Conservation (phyloP, 2,797 vertebrate species). For the Anniella stebbinsi region DNA sequence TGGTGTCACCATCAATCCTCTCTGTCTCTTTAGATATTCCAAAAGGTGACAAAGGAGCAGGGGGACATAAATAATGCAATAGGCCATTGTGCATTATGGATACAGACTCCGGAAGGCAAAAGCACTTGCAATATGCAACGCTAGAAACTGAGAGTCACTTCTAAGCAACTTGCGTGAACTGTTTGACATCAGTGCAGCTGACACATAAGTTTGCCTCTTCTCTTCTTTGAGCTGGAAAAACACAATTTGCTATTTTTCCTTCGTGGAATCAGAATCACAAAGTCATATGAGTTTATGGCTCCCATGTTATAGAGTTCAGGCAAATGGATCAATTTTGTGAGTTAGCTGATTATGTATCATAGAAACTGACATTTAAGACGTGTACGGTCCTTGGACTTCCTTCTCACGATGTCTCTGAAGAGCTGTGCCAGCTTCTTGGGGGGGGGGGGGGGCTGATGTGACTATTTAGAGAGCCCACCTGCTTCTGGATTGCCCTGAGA, state of each 20-base stretch:
- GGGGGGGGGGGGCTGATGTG: too few relatives aligned
- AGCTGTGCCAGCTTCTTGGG: too few relatives aligned
- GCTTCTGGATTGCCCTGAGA: too few relatives aligned
- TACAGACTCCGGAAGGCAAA: neutral
- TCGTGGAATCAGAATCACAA: neutral
- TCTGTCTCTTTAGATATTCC: neutral
- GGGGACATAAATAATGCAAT: conserved; percentile 28
- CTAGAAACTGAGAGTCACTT: neutral
- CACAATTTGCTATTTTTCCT: neutral
- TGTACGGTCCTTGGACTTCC: too few relatives aligned
- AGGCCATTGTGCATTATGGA: conserved; percentile 11
- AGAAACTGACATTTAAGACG: neutral
- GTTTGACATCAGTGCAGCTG: neutral
- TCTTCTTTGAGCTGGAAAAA: neutral
- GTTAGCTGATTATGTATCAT: neutral
- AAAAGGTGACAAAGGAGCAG: conserved; percentile 1
- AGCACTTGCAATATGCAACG: neutral
- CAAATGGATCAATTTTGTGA: neutral
- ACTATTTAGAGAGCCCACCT: too few relatives aligned
- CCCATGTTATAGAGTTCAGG: too few relatives aligned
- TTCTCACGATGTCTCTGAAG: too few relatives aligned
- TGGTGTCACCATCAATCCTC: conserved; percentile 27
- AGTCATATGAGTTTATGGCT: neutral
- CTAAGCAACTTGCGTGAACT: neutral
- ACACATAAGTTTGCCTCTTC: neutral